Evolutionary conservation across 2,797 vertebrate species (phyloP), one percentile per base, ranked within the genome.

Genomic region (Synanceia verrucosa): DNA sequence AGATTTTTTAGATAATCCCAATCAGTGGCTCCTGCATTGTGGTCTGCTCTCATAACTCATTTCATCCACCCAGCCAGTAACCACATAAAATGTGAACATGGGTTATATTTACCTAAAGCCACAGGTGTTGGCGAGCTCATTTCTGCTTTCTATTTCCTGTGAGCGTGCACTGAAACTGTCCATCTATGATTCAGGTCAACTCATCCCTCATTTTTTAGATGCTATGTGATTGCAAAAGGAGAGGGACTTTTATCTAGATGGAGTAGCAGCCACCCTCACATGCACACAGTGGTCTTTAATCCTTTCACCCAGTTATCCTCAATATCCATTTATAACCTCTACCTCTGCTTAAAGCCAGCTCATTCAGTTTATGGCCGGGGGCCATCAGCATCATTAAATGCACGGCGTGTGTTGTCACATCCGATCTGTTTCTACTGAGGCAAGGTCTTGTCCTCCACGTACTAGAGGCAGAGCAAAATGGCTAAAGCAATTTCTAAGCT

Each of bases 1-100:
- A 64, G n/a, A n/a, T 83, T 83, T 57, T 78, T 68, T 34, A 65
- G 59, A 87, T 84, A 70, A 80, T 81, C 31, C 21, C 50, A 60
- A 84, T 83, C 78, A 75, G 65, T 21, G 53, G 66, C 73, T 80
- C 64, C 69, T 65, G 29, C 26, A 9, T 65, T 73, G 78, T 46
- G 46, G 51, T 56, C 48, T 55, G 46, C 55, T 56, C 48, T 57
- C 70, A 50, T 77, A 34, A 71, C 52, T 79, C 60, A 69, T 56
- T 48, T 46, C n/a, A 24, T 60, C 18, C 14, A n/a, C 18, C 0
- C 31, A 26, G 52, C 52, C 23, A 16, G 23, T 44, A 10, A 21
- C 43, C 36, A 52, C 26, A 19, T 18, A 1, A 47, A 47, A 43
- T 6, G 36, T 29, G 26, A 62, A 23, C 46, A 60, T 55, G 37